phyloP scores from a whole-genome alignment of 2,113 vertebrate genomes.

The Morphnarchus princeps region DNA sequence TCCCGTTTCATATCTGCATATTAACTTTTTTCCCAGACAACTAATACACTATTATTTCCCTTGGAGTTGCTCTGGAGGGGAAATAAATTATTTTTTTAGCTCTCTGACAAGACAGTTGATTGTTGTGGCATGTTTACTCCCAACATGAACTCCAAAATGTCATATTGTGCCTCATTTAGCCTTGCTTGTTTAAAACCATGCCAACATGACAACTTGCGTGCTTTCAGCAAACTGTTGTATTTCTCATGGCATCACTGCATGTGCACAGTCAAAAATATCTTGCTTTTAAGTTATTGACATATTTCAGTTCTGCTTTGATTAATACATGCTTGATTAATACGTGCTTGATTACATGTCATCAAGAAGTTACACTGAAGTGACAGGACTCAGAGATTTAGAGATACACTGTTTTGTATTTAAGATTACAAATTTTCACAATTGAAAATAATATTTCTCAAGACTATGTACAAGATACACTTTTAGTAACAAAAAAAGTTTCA shows the following conservation, averaged over 20 bases:
- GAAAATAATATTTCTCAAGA: background rate
- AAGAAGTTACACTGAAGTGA: background rate
- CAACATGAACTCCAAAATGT: constrained; percentile 52
- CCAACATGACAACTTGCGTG: constrained; percentile 24
- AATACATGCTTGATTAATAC: background rate
- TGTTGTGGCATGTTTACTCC: constrained; percentile 51
- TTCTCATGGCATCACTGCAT: background rate
- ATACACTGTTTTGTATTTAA: background rate
- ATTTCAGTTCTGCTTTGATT: background rate
- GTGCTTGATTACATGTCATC: background rate
- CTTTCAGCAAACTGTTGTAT: constrained; percentile 33
- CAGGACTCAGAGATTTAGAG: background rate
- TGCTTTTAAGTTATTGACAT: constrained; percentile 9
- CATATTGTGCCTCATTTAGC: constrained; percentile 34
- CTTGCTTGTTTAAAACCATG: background rate
- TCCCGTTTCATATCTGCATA: background rate
- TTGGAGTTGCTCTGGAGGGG: background rate
- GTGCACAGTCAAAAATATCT: constrained; percentile 10
- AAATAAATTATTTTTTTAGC: constrained; percentile 17
- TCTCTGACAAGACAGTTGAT: constrained; percentile 47
- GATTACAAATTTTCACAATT: background rate
- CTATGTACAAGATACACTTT: background rate
- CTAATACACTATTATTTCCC: background rate
- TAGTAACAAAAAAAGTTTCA: background rate
- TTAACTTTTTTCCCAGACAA: background rate